Evolutionary conservation across 2,797 vertebrate species (phyloP).

Genomic region (Myotis planiceps): DNA sequence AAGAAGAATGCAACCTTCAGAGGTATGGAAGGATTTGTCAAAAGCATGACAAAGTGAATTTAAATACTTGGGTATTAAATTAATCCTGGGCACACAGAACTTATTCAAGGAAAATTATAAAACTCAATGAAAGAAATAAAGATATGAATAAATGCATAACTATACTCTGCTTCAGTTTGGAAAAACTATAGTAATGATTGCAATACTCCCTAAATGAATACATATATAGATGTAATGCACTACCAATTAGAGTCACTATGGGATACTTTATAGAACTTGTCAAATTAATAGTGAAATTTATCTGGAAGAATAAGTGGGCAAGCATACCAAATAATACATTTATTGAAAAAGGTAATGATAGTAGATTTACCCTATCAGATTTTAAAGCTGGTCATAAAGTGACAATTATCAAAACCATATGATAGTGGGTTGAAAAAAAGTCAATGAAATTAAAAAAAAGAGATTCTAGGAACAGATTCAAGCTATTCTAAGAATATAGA

Average conservation of each 20-base stretch:
- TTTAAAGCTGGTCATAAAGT: constrained; percentile 41
- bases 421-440: not conserved
- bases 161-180: constrained; percentile 31
- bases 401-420: constrained; percentile 29
- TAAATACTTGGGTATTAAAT: constrained; percentile 35
- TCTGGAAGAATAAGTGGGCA: constrained; percentile 2
- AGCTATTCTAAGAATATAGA: constrained; percentile 26
- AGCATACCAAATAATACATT: not conserved
- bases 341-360: constrained; percentile 12
- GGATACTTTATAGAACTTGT: constrained; percentile 38
- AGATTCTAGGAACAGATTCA: constrained; percentile 16
- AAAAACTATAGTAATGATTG: constrained; percentile 20
- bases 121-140: constrained; percentile 48
- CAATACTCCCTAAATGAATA: constrained; percentile 26
- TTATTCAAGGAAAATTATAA: constrained; percentile 43
- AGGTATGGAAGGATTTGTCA: constrained; percentile 23
- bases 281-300: constrained; percentile 46
- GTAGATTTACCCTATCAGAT: not conserved
- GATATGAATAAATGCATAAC: not conserved
- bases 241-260: not conserved
- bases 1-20: constrained; percentile 27
- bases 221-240: not conserved
- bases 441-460: constrained; percentile 15
- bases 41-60: not conserved
- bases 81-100: constrained; percentile 25